Evolutionary conservation across 2,888 invertebrate genomes (phyloP), one percentile per base, ranked within the genome.

Genomic region (Troides aeacus): DNA sequence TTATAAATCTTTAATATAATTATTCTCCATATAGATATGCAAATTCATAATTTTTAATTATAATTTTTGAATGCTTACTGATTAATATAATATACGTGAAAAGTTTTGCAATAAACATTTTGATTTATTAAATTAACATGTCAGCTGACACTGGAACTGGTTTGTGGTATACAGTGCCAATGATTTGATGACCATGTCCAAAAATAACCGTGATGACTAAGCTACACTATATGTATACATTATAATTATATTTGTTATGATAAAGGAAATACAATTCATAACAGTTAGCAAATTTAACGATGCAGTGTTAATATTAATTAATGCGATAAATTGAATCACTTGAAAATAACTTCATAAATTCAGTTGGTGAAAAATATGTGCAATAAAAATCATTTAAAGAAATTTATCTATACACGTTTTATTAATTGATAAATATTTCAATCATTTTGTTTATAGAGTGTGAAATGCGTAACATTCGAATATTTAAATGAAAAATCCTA

Each of bases 21-120:
- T 21, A 57, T 57, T 60, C 8, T 60, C n/a, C 21, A 62, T 62
- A 46, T 23, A 62, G 74, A 76, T 75, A 56, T 57, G 53, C 36
- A 39, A 62, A 60, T 42, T 36, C 24, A 62, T 46, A 65, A 72
- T 69, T 62, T 71, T 68, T 59, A 59, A 5, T 30, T 17, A n/a
- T 21, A 18, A 5, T n/a, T 24, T 59, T 23, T 21, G 17, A 30
- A 30, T 8, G 24, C n/a, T 10, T n/a, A 24, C 5, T 12, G 8
- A 50, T 39, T 60, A 39, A 60, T 60, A 39, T 60, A 30, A 18
- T 60, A 60, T 60, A 60, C 8, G 8, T n/a, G 39, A n/a, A 39
- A 39, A 15, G 10, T 24, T 60, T 60, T 36, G n/a, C 18, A 56
- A 56, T 7, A 56, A 15, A n/a, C 56, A 6, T 56, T 46, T 46